Conservation (phyloP, 2,113 vertebrate species). For the Rhineura floridana region DNA sequence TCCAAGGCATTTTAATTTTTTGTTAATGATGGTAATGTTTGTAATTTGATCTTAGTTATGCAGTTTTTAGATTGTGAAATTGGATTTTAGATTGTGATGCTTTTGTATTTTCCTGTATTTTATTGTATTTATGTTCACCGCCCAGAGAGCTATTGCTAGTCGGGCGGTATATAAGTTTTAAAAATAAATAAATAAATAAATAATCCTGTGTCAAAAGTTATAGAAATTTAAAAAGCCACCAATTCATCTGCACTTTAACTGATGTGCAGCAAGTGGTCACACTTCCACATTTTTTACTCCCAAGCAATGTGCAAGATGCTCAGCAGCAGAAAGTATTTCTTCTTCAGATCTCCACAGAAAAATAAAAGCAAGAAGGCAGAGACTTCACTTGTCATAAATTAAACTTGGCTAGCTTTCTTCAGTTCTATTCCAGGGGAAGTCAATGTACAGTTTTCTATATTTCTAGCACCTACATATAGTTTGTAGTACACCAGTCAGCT, state of each 20-base stretch:
- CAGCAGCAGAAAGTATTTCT: not conserved
- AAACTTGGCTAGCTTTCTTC: not conserved
- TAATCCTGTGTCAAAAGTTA: conserved; percentile 29
- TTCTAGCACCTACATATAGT: not conserved
- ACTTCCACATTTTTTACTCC: not conserved
- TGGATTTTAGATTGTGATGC: no score
- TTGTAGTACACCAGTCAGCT: not conserved
- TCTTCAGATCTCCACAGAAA: not conserved
- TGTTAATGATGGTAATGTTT: no score
- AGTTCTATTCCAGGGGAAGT: not conserved
- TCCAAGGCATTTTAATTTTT: no score
- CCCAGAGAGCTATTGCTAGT: no score
- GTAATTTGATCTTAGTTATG: no score
- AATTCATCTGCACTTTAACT: conserved; percentile 6
- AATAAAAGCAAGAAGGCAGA: not conserved
- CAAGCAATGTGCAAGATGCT: not conserved
- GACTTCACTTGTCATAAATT: no score
- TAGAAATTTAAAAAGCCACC: not conserved
- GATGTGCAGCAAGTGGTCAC: not conserved
- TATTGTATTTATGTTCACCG: no score
- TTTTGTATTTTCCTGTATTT: no score
- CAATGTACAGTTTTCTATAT: not conserved
- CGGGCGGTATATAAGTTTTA: no score
- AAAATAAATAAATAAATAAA: no score
- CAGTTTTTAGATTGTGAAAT: no score